A percentile compares a stretch with the other conserved stretches of the same genome.
Evolutionary conservation across 2,113 vertebrate genomes (phyloP).

Genomic region (Salvator merianae): DNA sequence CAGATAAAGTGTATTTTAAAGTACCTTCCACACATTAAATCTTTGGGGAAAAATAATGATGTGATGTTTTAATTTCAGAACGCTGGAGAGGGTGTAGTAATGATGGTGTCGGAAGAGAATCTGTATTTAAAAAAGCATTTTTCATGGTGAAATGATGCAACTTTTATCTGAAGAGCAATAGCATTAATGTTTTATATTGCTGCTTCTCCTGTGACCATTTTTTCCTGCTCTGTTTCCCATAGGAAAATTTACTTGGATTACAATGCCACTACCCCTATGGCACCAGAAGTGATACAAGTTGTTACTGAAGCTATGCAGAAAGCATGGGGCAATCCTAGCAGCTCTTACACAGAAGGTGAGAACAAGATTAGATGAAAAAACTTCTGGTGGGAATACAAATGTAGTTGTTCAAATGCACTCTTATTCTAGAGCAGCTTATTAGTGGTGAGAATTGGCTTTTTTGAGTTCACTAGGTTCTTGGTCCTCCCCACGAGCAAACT

Average conservation of each 20-base stretch:
- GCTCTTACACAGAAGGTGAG: conserved; percentile 84
- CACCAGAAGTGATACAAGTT: conserved; percentile 79
- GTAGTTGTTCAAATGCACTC: neutral
- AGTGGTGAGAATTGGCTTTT: neutral
- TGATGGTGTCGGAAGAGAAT: neutral
- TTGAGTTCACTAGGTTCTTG: neutral
- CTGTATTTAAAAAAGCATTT: neutral
- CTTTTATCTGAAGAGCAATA: neutral
- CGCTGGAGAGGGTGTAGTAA: neutral
- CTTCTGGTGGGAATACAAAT: neutral
- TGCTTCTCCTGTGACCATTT: neutral
- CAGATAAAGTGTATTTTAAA: neutral
- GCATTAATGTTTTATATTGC: neutral
- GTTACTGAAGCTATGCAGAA: conserved; percentile 81
- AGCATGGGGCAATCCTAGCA: conserved; percentile 97
- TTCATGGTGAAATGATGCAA: neutral
- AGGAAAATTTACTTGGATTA: conserved; percentile 91
- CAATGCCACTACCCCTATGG: conserved; percentile 91
- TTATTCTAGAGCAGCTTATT: neutral
- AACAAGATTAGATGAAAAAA: neutral
- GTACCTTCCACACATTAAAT: too few relatives aligned
- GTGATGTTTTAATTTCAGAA: neutral
- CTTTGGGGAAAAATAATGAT: neutral
- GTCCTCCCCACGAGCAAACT: neutral
- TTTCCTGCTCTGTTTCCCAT: neutral